Conservation (phyloP, 2,797 vertebrate genomes). For the Onychomys torridus region DNA sequence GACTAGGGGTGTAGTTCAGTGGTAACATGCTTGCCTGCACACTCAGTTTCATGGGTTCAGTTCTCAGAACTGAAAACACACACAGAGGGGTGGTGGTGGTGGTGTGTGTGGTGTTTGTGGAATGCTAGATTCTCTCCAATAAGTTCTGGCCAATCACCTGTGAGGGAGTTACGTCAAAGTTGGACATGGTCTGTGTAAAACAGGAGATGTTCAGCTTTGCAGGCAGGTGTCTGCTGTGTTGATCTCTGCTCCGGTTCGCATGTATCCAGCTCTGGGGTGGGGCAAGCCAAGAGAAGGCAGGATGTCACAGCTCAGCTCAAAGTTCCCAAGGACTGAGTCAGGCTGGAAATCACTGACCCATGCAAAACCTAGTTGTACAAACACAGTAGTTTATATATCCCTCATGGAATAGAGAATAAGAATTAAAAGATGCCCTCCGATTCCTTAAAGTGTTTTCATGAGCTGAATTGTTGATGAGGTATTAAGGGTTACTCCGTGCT, state of each 20-base stretch:
- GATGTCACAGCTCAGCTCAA: not conserved
- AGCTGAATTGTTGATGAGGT: not conserved
- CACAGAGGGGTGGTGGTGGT: too few species aligned
- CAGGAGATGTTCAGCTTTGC: not conserved
- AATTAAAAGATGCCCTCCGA: not conserved
- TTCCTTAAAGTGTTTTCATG: not conserved
- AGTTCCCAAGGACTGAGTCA: slow-evolving; percentile 10
- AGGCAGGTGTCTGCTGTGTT: not conserved
- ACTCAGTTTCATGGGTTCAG: not conserved
- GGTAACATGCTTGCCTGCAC: not conserved
- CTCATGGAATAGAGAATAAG: not conserved
- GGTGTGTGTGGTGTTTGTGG: too few species aligned
- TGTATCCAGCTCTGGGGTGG: not conserved
- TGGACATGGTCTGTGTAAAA: not conserved
- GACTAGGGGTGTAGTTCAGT: not conserved
- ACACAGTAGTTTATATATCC: not conserved
- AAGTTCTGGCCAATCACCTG: not conserved
- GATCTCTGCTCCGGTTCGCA: not conserved
- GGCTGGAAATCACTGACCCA: not conserved
- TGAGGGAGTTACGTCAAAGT: not conserved
- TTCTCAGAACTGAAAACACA: not conserved
- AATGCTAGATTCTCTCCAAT: not conserved
- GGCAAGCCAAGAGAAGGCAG: not conserved
- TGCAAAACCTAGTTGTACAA: not conserved
- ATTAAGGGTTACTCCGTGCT: not conserved